These are phyloP conservation scores for Albula glossodonta DNA, from an alignment of 2,113 vertebrate genomes.

Conservation along the genomic window DNA sequence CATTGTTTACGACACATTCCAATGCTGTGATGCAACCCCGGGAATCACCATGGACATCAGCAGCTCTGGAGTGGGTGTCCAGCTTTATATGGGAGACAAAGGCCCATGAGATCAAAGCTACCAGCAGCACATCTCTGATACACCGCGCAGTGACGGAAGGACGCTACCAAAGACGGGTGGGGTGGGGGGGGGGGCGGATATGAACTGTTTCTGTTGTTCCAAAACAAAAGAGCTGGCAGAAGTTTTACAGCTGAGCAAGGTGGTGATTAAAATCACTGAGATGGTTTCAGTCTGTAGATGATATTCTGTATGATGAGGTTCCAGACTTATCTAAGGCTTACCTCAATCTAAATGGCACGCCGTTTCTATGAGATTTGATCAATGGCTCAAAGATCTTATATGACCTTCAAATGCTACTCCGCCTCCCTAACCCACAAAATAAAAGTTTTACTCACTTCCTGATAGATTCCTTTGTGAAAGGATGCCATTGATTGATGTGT, in stretches of 20 bases:
- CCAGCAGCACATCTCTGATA: not conserved
- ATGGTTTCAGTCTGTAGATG: not conserved
- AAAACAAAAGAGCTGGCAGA: not conserved
- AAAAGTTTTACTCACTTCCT: too few species aligned
- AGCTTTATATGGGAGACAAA: not conserved
- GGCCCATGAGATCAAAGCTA: not conserved
- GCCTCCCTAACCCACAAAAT: too few species aligned
- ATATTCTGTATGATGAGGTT: too few species aligned
- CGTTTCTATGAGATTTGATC: not conserved
- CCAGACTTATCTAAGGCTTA: not conserved
- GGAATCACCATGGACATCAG: constrained; percentile 44
- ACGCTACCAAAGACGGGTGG: not conserved
- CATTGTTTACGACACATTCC: constrained; percentile 68
- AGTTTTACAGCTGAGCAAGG: not conserved
- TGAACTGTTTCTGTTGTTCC: not conserved
- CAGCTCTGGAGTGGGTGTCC: constrained; percentile 17
- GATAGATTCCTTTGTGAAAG: too few species aligned
- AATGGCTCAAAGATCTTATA: not conserved
- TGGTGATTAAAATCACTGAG: not conserved
- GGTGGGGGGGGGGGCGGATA: too few species aligned
- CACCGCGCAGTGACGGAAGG: not conserved
- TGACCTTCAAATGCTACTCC: not conserved
- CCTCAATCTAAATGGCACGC: not conserved
- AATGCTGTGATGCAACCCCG: constrained; percentile 60
- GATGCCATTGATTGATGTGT: too few species aligned